Evolutionary conservation across 2,113 vertebrate genomes (phyloP).

Genomic region (Carlito syrichta): DNA sequence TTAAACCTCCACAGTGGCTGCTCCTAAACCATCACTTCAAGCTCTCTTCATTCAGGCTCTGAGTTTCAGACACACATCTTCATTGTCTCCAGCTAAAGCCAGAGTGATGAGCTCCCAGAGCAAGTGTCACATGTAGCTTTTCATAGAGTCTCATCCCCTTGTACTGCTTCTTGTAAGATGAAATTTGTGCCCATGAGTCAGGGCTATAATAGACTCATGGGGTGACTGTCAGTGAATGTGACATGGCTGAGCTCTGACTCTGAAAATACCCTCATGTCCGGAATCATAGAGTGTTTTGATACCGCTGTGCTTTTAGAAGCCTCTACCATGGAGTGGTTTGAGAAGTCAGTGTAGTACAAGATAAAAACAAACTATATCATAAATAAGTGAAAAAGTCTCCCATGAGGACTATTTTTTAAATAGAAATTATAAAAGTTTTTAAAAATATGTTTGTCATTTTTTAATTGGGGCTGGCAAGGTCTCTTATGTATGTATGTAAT

Average conservation of each 20-base stretch:
- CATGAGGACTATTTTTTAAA: background rate
- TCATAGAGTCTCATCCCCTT: background rate
- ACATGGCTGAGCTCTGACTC: background rate
- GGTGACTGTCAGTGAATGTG: background rate
- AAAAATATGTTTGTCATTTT: background rate
- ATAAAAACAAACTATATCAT: background rate
- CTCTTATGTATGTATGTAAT: background rate
- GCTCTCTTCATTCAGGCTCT: background rate
- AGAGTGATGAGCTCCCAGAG: background rate
- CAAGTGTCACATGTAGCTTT: background rate
- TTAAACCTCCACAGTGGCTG: background rate
- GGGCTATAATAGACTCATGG: background rate
- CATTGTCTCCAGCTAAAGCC: background rate
- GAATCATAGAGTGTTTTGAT: background rate
- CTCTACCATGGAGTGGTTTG: background rate
- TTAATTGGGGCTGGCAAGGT: background rate
- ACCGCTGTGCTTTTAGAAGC: background rate
- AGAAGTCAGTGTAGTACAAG: background rate
- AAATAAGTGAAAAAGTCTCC: background rate
- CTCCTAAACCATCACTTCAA: background rate
- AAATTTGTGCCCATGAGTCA: background rate
- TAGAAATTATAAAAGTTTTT: background rate
- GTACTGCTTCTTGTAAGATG: background rate
- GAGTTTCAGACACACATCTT: background rate
- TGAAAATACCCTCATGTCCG: background rate